Percentiles rank a stretch among this genome's conserved stretches.
These are phyloP conservation scores for Aromia moschata DNA, from an alignment of 2,888 invertebrate species.

Conservation along the genomic window DNA sequence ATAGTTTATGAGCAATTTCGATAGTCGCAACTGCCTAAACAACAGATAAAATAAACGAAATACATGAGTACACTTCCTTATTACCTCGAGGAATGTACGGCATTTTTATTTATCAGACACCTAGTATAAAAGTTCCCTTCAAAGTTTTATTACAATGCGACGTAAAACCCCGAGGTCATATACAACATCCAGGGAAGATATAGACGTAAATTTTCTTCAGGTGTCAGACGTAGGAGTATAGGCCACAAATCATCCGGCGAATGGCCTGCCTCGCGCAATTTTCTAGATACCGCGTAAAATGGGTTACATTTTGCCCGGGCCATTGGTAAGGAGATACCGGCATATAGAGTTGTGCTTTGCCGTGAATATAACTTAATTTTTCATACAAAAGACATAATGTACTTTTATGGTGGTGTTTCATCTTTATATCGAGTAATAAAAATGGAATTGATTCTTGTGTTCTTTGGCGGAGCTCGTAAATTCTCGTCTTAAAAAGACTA, in stretches of 20 bases:
- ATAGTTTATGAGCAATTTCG: no score
- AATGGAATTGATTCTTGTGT: slow-evolving; percentile 20
- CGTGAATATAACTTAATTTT: slow-evolving; percentile 24
- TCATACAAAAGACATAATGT: slow-evolving; percentile 23
- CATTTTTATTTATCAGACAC: slow-evolving; percentile 16
- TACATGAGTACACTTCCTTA: not conserved
- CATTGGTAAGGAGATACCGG: slow-evolving; percentile 7
- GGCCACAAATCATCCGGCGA: slow-evolving; percentile 36
- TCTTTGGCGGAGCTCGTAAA: not conserved
- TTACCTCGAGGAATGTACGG: not conserved
- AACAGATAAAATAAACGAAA: not conserved
- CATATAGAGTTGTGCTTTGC: slow-evolving; percentile 15
- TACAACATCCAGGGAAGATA: slow-evolving; percentile 31
- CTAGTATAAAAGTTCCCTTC: slow-evolving; percentile 16
- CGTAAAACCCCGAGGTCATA: slow-evolving; percentile 37
- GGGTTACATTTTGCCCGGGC: slow-evolving; percentile 35
- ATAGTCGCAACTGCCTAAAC: not conserved
- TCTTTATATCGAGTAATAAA: slow-evolving; percentile 15
- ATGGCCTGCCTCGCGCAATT: slow-evolving; percentile 37
- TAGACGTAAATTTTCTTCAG: slow-evolving; percentile 43
- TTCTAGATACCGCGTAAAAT: slow-evolving; percentile 33
- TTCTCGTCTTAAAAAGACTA: not conserved
- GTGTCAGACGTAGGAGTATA: slow-evolving; percentile 39
- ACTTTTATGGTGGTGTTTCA: slow-evolving; percentile 14
- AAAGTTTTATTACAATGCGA: slow-evolving; percentile 41